phyloP scores from a whole-genome alignment of 2,888 invertebrate species.

The Dyspetes luteomarginatus region DNA sequence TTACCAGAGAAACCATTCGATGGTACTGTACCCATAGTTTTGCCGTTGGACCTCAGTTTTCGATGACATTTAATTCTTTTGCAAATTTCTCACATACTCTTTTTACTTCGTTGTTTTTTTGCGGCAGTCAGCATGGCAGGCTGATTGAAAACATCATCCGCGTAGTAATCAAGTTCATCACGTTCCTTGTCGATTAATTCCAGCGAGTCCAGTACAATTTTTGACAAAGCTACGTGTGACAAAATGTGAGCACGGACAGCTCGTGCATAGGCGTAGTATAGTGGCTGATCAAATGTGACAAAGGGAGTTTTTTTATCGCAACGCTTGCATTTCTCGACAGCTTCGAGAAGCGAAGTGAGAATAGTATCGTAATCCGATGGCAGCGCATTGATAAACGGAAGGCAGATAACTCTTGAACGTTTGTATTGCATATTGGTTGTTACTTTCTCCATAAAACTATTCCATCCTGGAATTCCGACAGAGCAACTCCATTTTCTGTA shows the following conservation, averaged over 20 bases:
- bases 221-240: neutral
- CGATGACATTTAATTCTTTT: neutral
- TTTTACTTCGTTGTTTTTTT: neutral
- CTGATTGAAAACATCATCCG: neutral
- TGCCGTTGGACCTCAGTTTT: slow-evolving; percentile 10
- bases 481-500: slow-evolving; percentile 74
- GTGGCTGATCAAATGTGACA: slow-evolving; percentile 49
- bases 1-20: slow-evolving; percentile 61
- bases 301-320: slow-evolving; percentile 42
- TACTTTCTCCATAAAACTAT: slow-evolving; percentile 76
- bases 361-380: slow-evolving; percentile 30
- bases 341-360: slow-evolving; percentile 48
- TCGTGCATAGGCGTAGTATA: slow-evolving; percentile 61
- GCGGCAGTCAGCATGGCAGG: neutral
- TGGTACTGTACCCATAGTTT: slow-evolving; percentile 69
- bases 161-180: slow-evolving; percentile 3
- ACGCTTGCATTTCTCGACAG: slow-evolving; percentile 52
- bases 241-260: slow-evolving; percentile 6
- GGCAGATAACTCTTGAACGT: slow-evolving; percentile 59
- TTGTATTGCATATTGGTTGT: slow-evolving; percentile 68
- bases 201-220: slow-evolving; percentile 6
- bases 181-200: slow-evolving; percentile 3
- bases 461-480: slow-evolving; percentile 76
- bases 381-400: slow-evolving; percentile 60
- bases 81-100: neutral